These are phyloP conservation scores for Listronotus oregonensis DNA, from an alignment of 1,140 invertebrate genomes.

Conservation along the genomic window DNA sequence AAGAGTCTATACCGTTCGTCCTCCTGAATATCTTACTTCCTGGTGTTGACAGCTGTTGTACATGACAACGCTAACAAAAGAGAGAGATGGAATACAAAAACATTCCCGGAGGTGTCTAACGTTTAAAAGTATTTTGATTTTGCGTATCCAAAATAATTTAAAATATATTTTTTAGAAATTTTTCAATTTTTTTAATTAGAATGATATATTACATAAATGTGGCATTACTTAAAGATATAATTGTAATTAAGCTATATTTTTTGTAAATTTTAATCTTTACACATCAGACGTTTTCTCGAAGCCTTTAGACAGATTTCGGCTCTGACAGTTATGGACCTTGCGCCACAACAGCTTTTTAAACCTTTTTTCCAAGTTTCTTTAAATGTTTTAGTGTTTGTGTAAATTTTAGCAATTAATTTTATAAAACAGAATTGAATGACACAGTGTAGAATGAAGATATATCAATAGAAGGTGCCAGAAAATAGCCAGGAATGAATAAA, in stretches of 20 bases:
- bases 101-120: conserved; percentile 17
- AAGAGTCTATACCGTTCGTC: too few species aligned
- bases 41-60: too few species aligned
- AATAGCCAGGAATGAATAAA: conserved; percentile 14
- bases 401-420: not conserved
- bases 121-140: not conserved
- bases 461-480: not conserved
- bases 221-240: too few species aligned
- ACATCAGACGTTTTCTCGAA: too few species aligned
- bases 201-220: too few species aligned
- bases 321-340: conserved; percentile 17
- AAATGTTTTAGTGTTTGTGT: conserved; percentile 13
- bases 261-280: too few species aligned
- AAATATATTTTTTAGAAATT: too few species aligned
- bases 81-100: conserved; percentile 4
- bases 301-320: conserved; percentile 1
- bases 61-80: not conserved
- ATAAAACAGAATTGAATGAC: not conserved
- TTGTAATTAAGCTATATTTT: too few species aligned
- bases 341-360: conserved; percentile 26
- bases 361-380: conserved; percentile 1
- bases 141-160: too few species aligned
- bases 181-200: too few species aligned
- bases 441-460: not conserved
- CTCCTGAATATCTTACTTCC: too few species aligned